Evolutionary conservation across 1,140 invertebrate genomes (phyloP).

Genomic region (Helicoverpa armigera): DNA sequence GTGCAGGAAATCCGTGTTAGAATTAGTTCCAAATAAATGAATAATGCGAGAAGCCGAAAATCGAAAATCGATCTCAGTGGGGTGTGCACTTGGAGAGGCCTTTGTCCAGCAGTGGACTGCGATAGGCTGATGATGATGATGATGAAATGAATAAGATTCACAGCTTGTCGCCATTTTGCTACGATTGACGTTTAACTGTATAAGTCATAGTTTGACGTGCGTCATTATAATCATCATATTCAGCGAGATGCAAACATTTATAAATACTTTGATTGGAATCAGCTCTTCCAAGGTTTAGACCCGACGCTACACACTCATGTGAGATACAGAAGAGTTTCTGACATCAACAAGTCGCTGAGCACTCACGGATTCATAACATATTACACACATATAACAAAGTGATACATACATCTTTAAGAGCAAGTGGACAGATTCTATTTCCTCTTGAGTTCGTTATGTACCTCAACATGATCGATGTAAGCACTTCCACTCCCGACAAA

Average conservation of each 20-base stretch:
- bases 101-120: no score
- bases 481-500: slow-evolving; percentile 48
- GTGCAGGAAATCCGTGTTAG: no score
- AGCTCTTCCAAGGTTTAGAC: no score
- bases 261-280: no score
- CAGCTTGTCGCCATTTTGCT: slow-evolving; percentile 27
- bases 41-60: no score
- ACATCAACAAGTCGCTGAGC: neutral
- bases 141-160: neutral
- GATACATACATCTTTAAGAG: slow-evolving; percentile 68
- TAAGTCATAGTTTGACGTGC: slow-evolving; percentile 1
- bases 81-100: no score
- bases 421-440: slow-evolving; percentile 70
- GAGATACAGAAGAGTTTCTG: neutral
- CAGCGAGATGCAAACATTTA: neutral
- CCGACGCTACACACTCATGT: neutral
- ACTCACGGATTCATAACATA: neutral
- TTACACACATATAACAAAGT: slow-evolving; percentile 39
- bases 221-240: neutral
- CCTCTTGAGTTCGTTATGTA: slow-evolving; percentile 65
- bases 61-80: no score
- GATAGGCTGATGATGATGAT: no score
- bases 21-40: no score
- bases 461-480: slow-evolving; percentile 66
- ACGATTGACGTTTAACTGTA: neutral